Evolutionary conservation across 2,888 invertebrate species (phyloP).

Genomic region (Margaritifera margaritifera): DNA sequence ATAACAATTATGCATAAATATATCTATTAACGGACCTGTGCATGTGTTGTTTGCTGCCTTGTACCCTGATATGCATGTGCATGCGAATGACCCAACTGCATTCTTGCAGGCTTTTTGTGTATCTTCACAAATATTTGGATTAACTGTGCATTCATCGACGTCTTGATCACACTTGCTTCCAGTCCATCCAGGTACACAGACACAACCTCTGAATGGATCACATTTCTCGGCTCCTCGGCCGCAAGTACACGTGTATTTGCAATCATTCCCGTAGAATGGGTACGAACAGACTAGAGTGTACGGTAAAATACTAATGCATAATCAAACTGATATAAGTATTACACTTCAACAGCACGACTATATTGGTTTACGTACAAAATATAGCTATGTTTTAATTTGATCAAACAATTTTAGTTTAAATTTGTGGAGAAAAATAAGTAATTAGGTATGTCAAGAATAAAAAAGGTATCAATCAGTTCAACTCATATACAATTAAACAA

Average conservation of each 20-base stretch:
- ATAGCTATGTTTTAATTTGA: too few relatives aligned
- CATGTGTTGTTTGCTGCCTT: conserved; percentile 15
- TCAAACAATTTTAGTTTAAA: too few relatives aligned
- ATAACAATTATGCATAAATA: not conserved
- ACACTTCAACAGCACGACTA: too few relatives aligned
- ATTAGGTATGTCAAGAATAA: too few relatives aligned
- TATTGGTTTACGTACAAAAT: too few relatives aligned
- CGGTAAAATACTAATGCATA: too few relatives aligned
- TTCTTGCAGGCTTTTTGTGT: conserved; percentile 36
- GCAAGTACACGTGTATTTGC: conserved; percentile 27
- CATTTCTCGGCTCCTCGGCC: conserved; percentile 24
- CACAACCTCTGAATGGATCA: conserved; percentile 32
- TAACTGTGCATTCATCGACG: conserved; percentile 26
- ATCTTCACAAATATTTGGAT: conserved; percentile 25
- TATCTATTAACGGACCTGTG: conserved; percentile 18
- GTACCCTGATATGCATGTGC: conserved; percentile 32
- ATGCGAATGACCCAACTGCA: conserved; percentile 32
- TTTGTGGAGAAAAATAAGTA: too few relatives aligned
- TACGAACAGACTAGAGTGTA: conserved; percentile 23
- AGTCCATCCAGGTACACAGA: conserved; percentile 34
- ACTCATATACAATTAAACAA: too few relatives aligned
- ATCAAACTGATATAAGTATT: too few relatives aligned
- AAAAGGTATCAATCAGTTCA: too few relatives aligned
- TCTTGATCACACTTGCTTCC: conserved; percentile 32
- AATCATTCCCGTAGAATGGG: conserved; percentile 27